phyloP scores from a whole-genome alignment of 2,888 invertebrate genomes.

The Drosophila conformis region DNA sequence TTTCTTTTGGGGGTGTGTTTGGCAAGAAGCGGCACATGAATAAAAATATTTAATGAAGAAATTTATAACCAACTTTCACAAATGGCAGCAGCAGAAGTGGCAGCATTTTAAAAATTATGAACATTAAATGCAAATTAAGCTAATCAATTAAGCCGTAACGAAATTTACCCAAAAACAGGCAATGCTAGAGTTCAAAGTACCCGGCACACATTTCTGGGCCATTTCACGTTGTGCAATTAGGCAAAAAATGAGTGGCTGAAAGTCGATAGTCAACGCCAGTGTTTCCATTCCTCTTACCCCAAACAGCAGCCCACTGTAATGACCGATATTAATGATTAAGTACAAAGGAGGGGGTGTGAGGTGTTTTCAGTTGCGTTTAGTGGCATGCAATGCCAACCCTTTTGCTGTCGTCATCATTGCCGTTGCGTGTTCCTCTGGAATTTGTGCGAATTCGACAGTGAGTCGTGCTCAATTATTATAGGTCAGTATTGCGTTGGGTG shows the following conservation, averaged over 20 bases:
- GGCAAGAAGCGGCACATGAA: conserved; percentile 44
- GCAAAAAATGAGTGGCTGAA: conserved; percentile 56
- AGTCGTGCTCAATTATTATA: conserved; percentile 47
- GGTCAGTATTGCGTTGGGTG: conserved; percentile 57
- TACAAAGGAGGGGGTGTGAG: neutral
- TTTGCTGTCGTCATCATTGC: conserved; percentile 49
- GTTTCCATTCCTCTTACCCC: conserved; percentile 11
- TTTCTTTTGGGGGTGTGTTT: conserved; percentile 21
- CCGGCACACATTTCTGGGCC: conserved; percentile 52
- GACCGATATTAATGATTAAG: conserved; percentile 68
- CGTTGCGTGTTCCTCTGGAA: conserved; percentile 52
- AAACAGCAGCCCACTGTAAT: conserved; percentile 51
- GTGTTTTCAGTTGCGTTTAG: conserved; percentile 14
- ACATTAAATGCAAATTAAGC: conserved; percentile 78
- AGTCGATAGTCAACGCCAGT: conserved; percentile 43
- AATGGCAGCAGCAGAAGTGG: conserved; percentile 36
- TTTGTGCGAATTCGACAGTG: conserved; percentile 22
- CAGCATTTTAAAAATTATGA: conserved; percentile 71
- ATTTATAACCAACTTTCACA: conserved; percentile 71
- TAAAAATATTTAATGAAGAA: conserved; percentile 78
- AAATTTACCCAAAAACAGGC: conserved; percentile 27
- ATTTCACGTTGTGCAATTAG: conserved; percentile 67
- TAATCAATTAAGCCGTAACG: conserved; percentile 70
- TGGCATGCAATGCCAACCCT: conserved; percentile 59
- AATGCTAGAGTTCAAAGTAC: conserved; percentile 55